Evolutionary conservation across 1,140 invertebrate species (phyloP).

Genomic region (Caenorhabditis inopinata): DNA sequence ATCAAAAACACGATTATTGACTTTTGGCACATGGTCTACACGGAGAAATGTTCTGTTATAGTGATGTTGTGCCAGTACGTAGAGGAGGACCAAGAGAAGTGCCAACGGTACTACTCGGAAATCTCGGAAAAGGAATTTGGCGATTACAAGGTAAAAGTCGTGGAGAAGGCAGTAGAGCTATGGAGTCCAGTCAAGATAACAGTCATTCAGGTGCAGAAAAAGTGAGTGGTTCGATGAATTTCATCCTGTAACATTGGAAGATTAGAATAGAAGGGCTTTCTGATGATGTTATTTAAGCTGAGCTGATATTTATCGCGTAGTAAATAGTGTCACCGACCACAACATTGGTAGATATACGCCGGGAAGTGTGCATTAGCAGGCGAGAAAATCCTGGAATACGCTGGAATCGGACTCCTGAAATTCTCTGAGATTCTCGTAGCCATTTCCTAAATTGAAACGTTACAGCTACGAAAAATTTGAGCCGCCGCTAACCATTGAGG

Average conservation of each 20-base stretch:
- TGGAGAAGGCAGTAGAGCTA: background rate
- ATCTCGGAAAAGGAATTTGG: background rate
- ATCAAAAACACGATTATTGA: conserved; percentile 34
- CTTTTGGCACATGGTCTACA: conserved; percentile 45
- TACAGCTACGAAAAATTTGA: too few species aligned
- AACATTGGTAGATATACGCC: background rate
- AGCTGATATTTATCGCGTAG: too few species aligned
- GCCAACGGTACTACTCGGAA: background rate
- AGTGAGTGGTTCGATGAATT: background rate
- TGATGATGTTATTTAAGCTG: too few species aligned
- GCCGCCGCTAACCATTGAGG: too few species aligned
- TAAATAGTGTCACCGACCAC: background rate
- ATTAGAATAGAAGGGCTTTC: too few species aligned
- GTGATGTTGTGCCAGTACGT: conserved; percentile 19
- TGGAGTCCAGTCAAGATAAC: background rate
- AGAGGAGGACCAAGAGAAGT: background rate
- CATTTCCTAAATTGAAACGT: too few species aligned
- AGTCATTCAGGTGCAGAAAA: background rate
- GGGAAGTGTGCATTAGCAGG: too few species aligned
- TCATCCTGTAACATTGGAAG: too few species aligned
- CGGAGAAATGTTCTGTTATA: conserved; percentile 39
- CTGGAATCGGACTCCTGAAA: too few species aligned
- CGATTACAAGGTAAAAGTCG: background rate
- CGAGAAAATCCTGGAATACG: too few species aligned
- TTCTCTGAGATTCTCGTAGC: too few species aligned